Conservation (phyloP, 2,113 vertebrate genomes). For the Toxotes chatareus region DNA sequence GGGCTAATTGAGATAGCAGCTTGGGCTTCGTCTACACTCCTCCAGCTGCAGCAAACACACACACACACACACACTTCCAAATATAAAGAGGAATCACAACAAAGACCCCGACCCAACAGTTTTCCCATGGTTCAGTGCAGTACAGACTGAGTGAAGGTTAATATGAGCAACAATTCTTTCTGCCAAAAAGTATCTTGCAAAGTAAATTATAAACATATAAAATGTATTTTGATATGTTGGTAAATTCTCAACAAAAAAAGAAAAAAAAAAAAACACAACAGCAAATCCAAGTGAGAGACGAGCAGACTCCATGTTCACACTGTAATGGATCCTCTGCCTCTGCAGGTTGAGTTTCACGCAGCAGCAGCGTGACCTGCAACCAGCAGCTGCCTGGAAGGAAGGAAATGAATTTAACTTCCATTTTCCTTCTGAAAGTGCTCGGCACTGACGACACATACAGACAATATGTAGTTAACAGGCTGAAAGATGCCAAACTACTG, state of each 20-base stretch:
- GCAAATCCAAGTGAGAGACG: background rate
- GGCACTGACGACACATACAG: background rate
- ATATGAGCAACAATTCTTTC: too few relatives aligned
- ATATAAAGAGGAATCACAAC: background rate
- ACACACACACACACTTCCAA: slow-evolving; percentile 1
- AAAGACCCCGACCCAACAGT: background rate
- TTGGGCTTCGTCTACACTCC: slow-evolving; percentile 1
- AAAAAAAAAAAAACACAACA: background rate
- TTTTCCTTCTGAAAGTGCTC: background rate
- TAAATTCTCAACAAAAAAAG: background rate
- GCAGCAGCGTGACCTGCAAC: background rate
- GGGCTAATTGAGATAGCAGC: slow-evolving; percentile 49
- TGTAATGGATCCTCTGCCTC: background rate
- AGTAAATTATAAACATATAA: background rate
- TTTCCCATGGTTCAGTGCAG: background rate
- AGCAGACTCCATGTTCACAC: background rate
- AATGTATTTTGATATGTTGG: background rate
- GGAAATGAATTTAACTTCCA: background rate
- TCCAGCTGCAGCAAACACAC: slow-evolving; percentile 41
- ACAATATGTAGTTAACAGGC: background rate
- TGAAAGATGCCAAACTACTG: background rate
- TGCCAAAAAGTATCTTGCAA: background rate
- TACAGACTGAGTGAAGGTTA: too few relatives aligned
- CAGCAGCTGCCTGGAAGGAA: background rate
- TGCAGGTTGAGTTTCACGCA: background rate